phyloP scores from a whole-genome alignment of 2,113 vertebrate species.

The Pseudopodoces humilis region DNA sequence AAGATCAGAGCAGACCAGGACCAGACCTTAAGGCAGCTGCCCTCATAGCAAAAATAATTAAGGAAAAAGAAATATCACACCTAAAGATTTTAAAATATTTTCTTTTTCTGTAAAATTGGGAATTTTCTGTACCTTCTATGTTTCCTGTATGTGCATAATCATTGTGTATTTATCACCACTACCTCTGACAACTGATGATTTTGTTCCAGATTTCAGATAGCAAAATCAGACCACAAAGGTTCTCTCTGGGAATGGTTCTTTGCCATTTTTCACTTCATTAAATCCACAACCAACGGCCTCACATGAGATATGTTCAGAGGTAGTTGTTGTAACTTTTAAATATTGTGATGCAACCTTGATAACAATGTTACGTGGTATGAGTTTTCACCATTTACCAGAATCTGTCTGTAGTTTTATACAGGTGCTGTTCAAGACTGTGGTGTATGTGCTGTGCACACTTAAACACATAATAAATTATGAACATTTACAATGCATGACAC shows the following conservation, averaged over 20 bases:
- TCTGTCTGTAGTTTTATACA: conserved; percentile 94
- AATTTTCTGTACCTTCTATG: conserved; percentile 25
- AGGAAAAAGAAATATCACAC: not conserved
- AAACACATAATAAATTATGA: conserved; percentile 68
- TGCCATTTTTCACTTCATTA: not conserved
- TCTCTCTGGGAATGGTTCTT: not conserved
- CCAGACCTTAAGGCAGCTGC: conserved; percentile 11
- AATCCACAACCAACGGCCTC: not conserved
- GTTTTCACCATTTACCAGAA: conserved; percentile 67
- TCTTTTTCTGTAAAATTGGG: not conserved
- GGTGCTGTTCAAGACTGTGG: conserved; percentile 73
- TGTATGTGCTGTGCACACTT: conserved; percentile 95
- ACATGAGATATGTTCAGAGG: not conserved
- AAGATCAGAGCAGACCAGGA: conserved; percentile 12
- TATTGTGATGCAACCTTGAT: conserved; percentile 58
- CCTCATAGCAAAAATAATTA: not conserved
- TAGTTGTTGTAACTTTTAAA: not conserved
- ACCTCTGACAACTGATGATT: conserved; percentile 14
- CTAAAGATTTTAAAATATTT: not conserved
- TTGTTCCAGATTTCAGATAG: conserved; percentile 1
- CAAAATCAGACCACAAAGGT: not conserved
- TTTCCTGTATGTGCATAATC: not conserved
- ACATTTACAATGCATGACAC: not conserved
- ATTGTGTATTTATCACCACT: conserved; percentile 32
- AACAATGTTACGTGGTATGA: conserved; percentile 63